phyloP scores from a whole-genome alignment of 37 sponge, comb jelly and placozoan species.

The Cliona cf. orientalis region DNA sequence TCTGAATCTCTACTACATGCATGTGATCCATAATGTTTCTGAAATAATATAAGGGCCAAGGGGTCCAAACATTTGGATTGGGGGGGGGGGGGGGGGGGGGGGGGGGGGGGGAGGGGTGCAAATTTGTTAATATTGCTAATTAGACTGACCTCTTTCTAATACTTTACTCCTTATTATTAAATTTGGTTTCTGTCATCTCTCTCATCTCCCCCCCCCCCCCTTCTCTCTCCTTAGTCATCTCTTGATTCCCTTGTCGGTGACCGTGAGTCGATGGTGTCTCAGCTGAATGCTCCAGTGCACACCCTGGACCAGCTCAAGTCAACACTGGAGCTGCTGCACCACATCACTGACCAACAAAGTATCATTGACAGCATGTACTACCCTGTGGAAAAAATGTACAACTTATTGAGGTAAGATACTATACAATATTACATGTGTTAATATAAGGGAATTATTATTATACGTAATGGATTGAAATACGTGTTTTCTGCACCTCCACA shows the following conservation, averaged over 20 bases:
- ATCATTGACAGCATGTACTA: conserved; percentile 72
- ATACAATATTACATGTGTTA: neutral
- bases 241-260: conserved; percentile 64
- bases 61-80: no score
- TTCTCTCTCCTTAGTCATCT: conserved; percentile 26
- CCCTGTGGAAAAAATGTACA: conserved; percentile 79
- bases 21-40: no score
- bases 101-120: no score
- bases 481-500: no score
- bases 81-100: no score
- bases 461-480: no score
- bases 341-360: conserved; percentile 78
- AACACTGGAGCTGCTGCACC: conserved; percentile 65
- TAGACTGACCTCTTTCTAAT: no score
- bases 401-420: conserved; percentile 55
- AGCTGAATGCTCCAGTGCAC: conserved; percentile 61
- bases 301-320: conserved; percentile 57
- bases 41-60: no score
- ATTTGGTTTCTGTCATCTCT: neutral
- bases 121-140: no score
- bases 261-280: conserved; percentile 47
- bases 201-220: neutral
- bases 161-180: no score
- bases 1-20: no score
- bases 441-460: no score